Percentiles rank a stretch among this genome's conserved stretches.
phyloP scores from a whole-genome alignment of 2,797 vertebrate genomes.

The Pagetopsis macropterus region DNA sequence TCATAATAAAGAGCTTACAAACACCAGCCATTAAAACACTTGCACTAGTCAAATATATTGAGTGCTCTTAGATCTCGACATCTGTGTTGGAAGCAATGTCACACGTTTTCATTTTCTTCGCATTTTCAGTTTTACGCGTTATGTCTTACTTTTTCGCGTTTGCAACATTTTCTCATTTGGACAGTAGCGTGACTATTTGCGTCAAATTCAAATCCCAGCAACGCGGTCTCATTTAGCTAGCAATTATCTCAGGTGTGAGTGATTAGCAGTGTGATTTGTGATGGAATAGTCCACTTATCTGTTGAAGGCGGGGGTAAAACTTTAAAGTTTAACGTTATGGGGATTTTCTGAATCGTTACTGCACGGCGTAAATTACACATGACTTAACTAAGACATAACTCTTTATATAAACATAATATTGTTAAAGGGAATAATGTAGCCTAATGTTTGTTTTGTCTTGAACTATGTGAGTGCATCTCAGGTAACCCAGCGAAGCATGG shows the following conservation, averaged over 20 bases:
- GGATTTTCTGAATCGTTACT: neutral
- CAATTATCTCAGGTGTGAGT: neutral
- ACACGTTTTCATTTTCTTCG: no score
- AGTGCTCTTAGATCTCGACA: neutral
- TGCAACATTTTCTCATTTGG: neutral
- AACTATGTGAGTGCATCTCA: neutral
- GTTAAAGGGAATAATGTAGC: neutral
- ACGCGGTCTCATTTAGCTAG: accelerated
- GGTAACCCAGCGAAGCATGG: neutral
- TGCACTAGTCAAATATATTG: no score
- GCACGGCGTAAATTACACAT: neutral
- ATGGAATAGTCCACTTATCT: neutral
- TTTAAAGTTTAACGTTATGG: neutral
- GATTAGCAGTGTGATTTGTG: neutral
- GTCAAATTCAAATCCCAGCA: neutral
- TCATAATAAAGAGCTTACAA: no score
- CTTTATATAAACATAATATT: neutral
- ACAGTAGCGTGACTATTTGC: neutral
- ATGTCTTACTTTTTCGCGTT: no score
- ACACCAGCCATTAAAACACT: neutral
- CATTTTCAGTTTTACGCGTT: no score
- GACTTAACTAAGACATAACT: neutral
- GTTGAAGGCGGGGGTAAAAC: neutral
- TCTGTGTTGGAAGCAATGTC: neutral
- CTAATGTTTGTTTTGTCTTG: neutral